Evolutionary conservation across 2,797 vertebrate species (phyloP).

Genomic region (Threskiornis aethiopicus): DNA sequence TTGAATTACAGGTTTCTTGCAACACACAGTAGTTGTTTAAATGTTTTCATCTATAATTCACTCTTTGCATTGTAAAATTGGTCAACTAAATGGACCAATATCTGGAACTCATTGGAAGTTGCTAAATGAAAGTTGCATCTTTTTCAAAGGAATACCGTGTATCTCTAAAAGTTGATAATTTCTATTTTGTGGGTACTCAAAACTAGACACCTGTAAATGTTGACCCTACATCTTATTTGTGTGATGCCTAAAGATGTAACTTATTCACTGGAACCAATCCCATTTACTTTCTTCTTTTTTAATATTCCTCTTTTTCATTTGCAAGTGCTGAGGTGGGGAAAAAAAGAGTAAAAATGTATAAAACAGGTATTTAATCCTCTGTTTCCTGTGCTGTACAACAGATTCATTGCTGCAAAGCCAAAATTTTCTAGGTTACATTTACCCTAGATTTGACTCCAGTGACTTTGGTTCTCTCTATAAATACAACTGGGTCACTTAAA

Average conservation of each 20-base stretch:
- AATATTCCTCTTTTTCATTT: not conserved
- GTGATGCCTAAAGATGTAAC: not conserved
- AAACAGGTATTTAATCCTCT: not conserved
- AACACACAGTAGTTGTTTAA: not conserved
- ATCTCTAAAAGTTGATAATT: not conserved
- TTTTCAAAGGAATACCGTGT: not conserved
- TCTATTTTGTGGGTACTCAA: not conserved
- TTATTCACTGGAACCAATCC: not conserved
- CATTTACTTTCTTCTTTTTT: not conserved
- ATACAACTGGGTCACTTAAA: not conserved
- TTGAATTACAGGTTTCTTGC: not conserved
- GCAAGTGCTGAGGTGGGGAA: not conserved
- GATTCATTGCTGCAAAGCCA: not conserved
- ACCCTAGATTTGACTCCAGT: not conserved
- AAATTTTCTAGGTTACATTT: not conserved
- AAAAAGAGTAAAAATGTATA: not conserved
- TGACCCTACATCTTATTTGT: not conserved
- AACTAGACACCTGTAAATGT: not conserved
- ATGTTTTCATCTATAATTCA: slow-evolving; percentile 9
- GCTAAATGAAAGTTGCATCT: not conserved
- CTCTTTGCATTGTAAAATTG: not conserved
- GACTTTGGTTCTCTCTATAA: not conserved
- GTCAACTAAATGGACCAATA: not conserved
- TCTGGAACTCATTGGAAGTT: not conserved
- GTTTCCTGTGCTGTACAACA: not conserved